Base-by-base conservation (phyloP, 2,888 invertebrate genomes). In the Scaptomyza flava region DNA sequence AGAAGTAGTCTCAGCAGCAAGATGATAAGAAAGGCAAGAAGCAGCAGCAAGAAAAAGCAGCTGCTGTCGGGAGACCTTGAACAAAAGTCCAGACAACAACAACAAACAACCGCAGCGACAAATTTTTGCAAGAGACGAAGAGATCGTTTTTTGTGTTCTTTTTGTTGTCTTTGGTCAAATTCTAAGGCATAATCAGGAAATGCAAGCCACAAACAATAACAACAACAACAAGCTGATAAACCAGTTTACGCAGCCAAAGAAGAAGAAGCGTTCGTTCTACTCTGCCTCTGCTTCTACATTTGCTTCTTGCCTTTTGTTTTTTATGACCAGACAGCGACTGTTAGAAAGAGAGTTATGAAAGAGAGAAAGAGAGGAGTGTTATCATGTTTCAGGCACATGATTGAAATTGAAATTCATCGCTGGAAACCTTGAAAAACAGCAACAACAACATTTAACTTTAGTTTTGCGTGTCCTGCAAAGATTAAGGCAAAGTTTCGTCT, bases 371-470 rank as follows among this genome's bases (percentile, higher is more conserved):
- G 52, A 33, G 69, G 66, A 63, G 70, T 66, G 79, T 76, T 82
- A 81, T 88, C 81, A 83, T 81, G 79, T 89, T 89, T 87, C 89
- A 79, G 72, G 81, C 90, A 66, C 86, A 89, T 89, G 80, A 88
- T 85, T 88, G 65, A 68, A 76, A 76, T 74, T 76, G 66, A 74
- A 74, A 71, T 74, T 72, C 79, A 76, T 73, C 71, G 69, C 57
- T 63, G 66, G 46, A 67, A 60, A 61, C 69, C 75, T 79, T 76
- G 71, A 64, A 66, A 57, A 34, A 34, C 48, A 34, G 3, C 11
- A 31, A 12, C 51, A 17, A 14, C 27, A 48, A 20, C 12, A 33
- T 63, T 41, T 51, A 51, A 63, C 45, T 69, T 73, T 58, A 60
- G 45, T 23, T 50, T 79, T 88, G 83, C 83, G 88, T 84, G 83